These are phyloP conservation scores for Heliocidaris erythrogramma DNA, from an alignment of 35 echinoderm and acorn worm genomes.

Conservation along the genomic window DNA sequence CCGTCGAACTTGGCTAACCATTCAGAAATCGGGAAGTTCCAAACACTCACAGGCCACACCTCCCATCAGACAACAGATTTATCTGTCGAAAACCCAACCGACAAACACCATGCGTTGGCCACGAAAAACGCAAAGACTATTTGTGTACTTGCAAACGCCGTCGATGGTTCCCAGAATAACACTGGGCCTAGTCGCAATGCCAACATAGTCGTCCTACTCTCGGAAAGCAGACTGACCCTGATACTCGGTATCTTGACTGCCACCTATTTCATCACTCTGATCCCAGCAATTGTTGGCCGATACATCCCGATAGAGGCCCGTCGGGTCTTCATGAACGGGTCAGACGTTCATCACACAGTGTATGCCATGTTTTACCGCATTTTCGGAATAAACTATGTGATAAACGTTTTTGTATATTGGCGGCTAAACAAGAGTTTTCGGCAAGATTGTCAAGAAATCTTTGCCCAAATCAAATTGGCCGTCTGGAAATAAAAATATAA, in stretches of 20 bases:
- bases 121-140: not conserved
- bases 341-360: not conserved
- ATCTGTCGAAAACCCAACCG: not conserved
- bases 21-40: too few species aligned
- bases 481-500: not conserved
- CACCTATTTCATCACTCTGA: not conserved
- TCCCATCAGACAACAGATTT: not conserved
- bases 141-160: not conserved
- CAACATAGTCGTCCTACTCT: not conserved
- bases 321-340: not conserved
- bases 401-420: constrained; percentile 27
- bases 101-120: too few species aligned
- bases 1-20: too few species aligned
- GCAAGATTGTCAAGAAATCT: constrained; percentile 7
- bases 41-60: too few species aligned
- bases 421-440: not conserved
- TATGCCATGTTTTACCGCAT: not conserved
- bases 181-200: not conserved
- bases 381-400: not conserved
- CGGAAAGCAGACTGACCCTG: not conserved
- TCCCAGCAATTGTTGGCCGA: not conserved
- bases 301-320: not conserved
- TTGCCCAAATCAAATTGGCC: not conserved
- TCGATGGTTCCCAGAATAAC: not conserved
- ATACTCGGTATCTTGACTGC: not conserved